These are phyloP conservation scores for Smithornis capensis DNA, from an alignment of 2,113 vertebrate genomes.

Conservation along the genomic window DNA sequence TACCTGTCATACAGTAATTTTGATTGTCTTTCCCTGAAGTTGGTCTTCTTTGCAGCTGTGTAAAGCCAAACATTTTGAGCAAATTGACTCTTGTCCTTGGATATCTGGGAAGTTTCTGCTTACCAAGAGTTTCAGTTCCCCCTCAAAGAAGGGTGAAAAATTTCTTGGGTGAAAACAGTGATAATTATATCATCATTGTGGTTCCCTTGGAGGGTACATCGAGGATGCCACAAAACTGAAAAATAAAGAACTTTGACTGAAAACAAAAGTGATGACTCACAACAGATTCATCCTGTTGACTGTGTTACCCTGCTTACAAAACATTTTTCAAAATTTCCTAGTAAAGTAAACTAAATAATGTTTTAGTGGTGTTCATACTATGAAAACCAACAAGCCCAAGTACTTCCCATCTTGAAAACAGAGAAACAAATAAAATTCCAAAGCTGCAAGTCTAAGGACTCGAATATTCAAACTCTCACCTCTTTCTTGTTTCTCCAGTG, in stretches of 20 bases:
- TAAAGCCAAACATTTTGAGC: neutral
- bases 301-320: neutral
- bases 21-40: neutral
- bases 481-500: neutral
- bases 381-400: neutral
- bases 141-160: neutral
- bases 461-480: neutral
- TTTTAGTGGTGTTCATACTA: neutral
- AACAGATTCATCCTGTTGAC: neutral
- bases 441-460: neutral
- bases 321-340: neutral
- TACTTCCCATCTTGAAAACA: neutral
- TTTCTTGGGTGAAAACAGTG: neutral
- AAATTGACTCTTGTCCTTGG: neutral
- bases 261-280: constrained; percentile 4
- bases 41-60: neutral
- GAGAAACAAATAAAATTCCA: neutral
- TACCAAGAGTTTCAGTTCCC: neutral
- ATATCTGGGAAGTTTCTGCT: neutral
- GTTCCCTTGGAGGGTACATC: neutral
- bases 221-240: neutral
- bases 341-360: neutral
- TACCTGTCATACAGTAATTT: neutral
- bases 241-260: constrained; percentile 38
- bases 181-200: neutral